Evolutionary conservation across 2,888 invertebrate genomes (phyloP).

Genomic region (Caradrina clavipalpis): DNA sequence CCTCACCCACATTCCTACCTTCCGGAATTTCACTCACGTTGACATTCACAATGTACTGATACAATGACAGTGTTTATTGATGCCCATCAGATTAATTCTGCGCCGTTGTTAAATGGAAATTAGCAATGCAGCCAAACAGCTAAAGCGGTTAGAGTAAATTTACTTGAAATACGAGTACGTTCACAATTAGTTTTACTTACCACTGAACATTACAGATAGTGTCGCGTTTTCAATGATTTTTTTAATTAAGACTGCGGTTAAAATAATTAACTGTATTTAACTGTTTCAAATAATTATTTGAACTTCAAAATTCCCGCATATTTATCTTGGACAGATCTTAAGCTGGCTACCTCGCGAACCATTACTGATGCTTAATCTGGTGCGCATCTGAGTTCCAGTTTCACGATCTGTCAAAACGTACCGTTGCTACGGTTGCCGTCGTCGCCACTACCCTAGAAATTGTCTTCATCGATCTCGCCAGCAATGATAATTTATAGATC

Average conservation of each 20-base stretch:
- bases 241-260: slow-evolving; percentile 3
- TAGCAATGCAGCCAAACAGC: slow-evolving; percentile 56
- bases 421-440: slow-evolving; percentile 59
- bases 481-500: slow-evolving; percentile 31
- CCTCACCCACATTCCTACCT: slow-evolving; percentile 88
- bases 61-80: slow-evolving; percentile 77
- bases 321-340: slow-evolving; percentile 52
- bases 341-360: slow-evolving; percentile 46
- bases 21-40: slow-evolving; percentile 88
- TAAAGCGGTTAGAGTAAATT: slow-evolving; percentile 59
- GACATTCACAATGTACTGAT: slow-evolving; percentile 80
- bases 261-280: slow-evolving; percentile 30
- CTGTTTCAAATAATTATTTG: slow-evolving; percentile 46
- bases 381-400: slow-evolving; percentile 60
- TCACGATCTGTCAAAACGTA: slow-evolving; percentile 64
- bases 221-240: slow-evolving; percentile 14
- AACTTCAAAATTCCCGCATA: slow-evolving; percentile 34
- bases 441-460: slow-evolving; percentile 52
- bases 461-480: slow-evolving; percentile 45
- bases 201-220: slow-evolving; percentile 30
- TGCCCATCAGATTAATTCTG: slow-evolving; percentile 65
- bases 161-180: slow-evolving; percentile 56
- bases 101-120: slow-evolving; percentile 58
- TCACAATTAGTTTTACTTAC: slow-evolving; percentile 50
- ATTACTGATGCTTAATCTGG: slow-evolving; percentile 61